A percentile compares a stretch with the other conserved stretches of the same genome.
Evolutionary conservation across 2,797 vertebrate species (phyloP).

Genomic region (Alfaro cultratus): DNA sequence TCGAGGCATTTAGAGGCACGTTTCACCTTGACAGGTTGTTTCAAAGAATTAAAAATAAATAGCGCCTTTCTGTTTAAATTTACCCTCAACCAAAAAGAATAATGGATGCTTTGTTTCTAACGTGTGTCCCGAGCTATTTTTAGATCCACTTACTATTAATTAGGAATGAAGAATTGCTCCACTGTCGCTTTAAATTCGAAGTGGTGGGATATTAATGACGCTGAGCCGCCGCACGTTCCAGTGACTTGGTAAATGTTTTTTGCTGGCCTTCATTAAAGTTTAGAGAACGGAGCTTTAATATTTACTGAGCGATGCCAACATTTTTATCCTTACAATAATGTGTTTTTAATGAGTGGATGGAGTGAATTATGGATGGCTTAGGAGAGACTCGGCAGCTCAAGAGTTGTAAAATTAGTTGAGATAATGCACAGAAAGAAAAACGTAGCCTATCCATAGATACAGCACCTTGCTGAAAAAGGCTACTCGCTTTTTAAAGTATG

Average conservation of each 20-base stretch:
- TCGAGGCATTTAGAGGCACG: slow-evolving; percentile 11
- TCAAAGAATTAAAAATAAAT: slow-evolving; percentile 13
- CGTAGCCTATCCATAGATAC: background rate
- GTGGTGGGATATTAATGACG: background rate
- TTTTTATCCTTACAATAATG: background rate
- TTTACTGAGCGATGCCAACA: background rate
- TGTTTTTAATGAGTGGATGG: slow-evolving; percentile 1
- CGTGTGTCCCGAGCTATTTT: slow-evolving; percentile 2
- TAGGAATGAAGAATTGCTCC: slow-evolving; percentile 3
- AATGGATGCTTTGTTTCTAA: background rate
- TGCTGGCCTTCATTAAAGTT: background rate
- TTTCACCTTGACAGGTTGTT: slow-evolving; percentile 39
- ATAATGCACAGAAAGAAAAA: background rate
- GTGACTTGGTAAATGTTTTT: background rate
- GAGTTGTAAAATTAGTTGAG: background rate
- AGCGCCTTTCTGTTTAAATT: background rate
- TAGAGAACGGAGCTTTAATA: background rate
- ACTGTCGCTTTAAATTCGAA: background rate
- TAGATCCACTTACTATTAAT: slow-evolving; percentile 1
- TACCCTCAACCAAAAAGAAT: background rate
- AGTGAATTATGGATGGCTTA: background rate
- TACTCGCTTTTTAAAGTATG: background rate
- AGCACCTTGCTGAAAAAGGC: background rate
- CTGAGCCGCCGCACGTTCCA: background rate
- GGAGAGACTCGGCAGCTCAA: background rate